A percentile compares a stretch with the other conserved stretches of the same genome.
Evolutionary conservation across 2,888 invertebrate genomes (phyloP).

Genomic region (Galerucella calmariensis): DNA sequence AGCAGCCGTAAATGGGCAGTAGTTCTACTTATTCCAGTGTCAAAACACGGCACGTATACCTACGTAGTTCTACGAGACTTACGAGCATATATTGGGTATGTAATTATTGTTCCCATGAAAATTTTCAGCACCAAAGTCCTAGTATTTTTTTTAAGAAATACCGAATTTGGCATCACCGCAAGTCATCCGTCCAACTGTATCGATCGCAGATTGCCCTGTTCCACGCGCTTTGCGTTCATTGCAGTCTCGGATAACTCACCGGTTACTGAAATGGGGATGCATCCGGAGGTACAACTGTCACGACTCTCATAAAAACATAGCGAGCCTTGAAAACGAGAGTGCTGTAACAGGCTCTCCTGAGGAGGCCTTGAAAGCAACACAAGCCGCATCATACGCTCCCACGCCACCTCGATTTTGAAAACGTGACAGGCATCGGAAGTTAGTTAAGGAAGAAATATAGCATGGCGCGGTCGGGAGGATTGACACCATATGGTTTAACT

Average conservation of each 20-base stretch:
- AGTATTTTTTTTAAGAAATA: neutral
- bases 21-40: too few species aligned
- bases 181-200: conserved; percentile 45
- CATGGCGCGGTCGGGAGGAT: conserved; percentile 24
- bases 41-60: too few species aligned
- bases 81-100: too few species aligned
- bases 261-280: conserved; percentile 31
- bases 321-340: conserved; percentile 48
- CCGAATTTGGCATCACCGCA: conserved; percentile 30
- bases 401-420: conserved; percentile 44
- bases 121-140: neutral
- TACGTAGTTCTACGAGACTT: too few species aligned
- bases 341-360: conserved; percentile 28
- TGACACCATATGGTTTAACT: conserved; percentile 29
- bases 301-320: conserved; percentile 20
- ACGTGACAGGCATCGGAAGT: conserved; percentile 54
- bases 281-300: conserved; percentile 29
- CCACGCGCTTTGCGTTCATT: conserved; percentile 44
- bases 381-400: conserved; percentile 49
- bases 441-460: conserved; percentile 47
- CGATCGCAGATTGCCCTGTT: conserved; percentile 45
- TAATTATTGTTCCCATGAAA: too few species aligned
- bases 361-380: conserved; percentile 30
- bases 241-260: conserved; percentile 43
- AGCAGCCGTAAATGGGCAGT: too few species aligned